These are phyloP conservation scores for Campoplex capitator DNA, from an alignment of 2,888 invertebrate species.

Conservation along the genomic window DNA sequence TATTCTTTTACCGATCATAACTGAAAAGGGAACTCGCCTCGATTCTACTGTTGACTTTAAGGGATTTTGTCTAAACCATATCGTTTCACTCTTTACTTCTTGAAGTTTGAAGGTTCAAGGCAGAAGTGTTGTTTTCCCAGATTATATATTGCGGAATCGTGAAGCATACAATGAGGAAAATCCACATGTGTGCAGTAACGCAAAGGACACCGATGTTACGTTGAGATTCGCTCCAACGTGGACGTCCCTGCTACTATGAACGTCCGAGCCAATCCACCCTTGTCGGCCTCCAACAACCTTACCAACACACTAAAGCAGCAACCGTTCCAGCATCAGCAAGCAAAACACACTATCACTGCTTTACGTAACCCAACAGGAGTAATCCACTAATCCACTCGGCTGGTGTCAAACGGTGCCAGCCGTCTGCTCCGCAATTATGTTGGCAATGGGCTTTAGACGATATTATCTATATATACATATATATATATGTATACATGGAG, in stretches of 20 bases:
- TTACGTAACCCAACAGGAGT: slow-evolving; percentile 65
- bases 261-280: slow-evolving; percentile 59
- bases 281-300: slow-evolving; percentile 26
- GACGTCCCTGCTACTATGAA: slow-evolving; percentile 37
- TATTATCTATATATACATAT: slow-evolving; percentile 26
- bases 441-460: slow-evolving; percentile 63
- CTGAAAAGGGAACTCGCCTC: too few species aligned
- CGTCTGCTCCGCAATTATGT: slow-evolving; percentile 65
- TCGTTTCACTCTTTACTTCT: too few species aligned
- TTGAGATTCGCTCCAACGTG: slow-evolving; percentile 34
- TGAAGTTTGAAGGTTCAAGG: not conserved
- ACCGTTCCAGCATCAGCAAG: slow-evolving; percentile 6
- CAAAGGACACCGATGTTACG: not conserved
- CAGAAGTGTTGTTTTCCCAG: not conserved
- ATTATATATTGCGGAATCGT: not conserved
- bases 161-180: slow-evolving; percentile 58
- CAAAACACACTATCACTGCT: slow-evolving; percentile 53
- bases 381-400: slow-evolving; percentile 70
- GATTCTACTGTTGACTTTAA: too few species aligned
- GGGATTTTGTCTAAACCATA: too few species aligned
- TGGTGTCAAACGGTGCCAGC: slow-evolving; percentile 62
- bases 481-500: too few species aligned
- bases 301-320: slow-evolving; percentile 23
- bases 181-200: slow-evolving; percentile 42
- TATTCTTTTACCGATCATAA: too few species aligned